phyloP scores from a whole-genome alignment of 2,888 invertebrate genomes.

The Embidobia sp. region DNA sequence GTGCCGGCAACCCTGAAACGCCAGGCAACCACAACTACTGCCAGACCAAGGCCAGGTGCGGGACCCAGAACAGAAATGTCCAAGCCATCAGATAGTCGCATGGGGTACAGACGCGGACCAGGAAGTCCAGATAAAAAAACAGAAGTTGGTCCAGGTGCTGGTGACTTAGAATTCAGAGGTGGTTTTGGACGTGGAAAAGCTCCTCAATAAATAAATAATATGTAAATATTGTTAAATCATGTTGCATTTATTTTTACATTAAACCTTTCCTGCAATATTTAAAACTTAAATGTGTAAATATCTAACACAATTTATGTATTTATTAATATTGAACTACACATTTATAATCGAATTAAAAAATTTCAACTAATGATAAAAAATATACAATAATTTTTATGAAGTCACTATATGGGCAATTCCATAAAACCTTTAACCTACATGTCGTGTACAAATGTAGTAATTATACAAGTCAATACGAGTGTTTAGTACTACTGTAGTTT shows the following conservation, averaged over 20 bases:
- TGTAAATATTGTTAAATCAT: neutral
- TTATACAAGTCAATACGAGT: no score
- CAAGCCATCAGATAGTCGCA: conserved; percentile 91
- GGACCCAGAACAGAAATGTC: conserved; percentile 86
- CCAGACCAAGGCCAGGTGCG: conserved; percentile 88
- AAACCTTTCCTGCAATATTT: no score
- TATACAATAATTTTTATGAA: no score
- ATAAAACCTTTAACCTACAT: no score
- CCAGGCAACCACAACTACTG: conserved; percentile 92
- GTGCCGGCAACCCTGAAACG: conserved; percentile 98
- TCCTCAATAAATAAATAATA: conserved; percentile 71
- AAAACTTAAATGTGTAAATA: no score
- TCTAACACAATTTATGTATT: no score
- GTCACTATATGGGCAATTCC: no score
- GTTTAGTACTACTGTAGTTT: no score
- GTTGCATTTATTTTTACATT: neutral
- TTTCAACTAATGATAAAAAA: no score
- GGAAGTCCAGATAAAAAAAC: conserved; percentile 93
- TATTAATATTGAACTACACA: no score
- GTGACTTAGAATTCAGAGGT: conserved; percentile 93
- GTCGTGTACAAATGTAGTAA: no score
- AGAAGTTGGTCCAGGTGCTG: conserved; percentile 97
- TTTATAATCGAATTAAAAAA: no score
- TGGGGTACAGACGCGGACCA: conserved; percentile 90
- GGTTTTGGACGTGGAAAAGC: conserved; percentile 80